Percentiles rank a stretch among this genome's conserved stretches.
phyloP scores from a whole-genome alignment of 2,888 invertebrate genomes.

The Dione juno region DNA sequence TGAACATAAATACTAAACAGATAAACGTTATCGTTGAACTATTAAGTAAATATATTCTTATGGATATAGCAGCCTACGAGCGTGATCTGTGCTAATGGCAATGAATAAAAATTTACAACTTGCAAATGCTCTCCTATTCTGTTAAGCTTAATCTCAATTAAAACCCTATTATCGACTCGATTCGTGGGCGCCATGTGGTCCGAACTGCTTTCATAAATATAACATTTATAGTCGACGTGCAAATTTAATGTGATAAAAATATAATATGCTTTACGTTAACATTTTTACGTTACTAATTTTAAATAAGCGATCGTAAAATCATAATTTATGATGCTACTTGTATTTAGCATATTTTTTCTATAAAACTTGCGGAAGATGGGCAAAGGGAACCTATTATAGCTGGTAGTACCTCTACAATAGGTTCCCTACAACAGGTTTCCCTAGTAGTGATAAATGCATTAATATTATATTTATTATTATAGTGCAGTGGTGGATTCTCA shows the following conservation, averaged over 20 bases:
- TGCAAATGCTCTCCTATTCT: constrained; percentile 68
- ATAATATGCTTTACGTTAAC: not conserved
- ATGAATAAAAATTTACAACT: constrained; percentile 72
- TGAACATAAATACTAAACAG: constrained; percentile 6
- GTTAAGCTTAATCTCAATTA: constrained; percentile 75
- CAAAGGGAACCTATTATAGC: too few species aligned
- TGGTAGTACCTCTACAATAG: too few species aligned
- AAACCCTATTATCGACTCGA: constrained; percentile 71
- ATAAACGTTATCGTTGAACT: not conserved
- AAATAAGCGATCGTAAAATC: not conserved
- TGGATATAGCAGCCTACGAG: constrained; percentile 35
- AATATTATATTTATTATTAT: too few species aligned
- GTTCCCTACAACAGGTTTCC: too few species aligned
- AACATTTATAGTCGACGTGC: constrained; percentile 35
- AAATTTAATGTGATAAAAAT: constrained; percentile 32
- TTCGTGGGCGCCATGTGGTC: constrained; percentile 56
- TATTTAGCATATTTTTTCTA: too few species aligned
- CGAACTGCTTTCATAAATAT: constrained; percentile 40
- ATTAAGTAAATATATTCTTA: constrained; percentile 38
- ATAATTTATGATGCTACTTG: not conserved
- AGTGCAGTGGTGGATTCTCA: too few species aligned
- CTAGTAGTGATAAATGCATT: too few species aligned
- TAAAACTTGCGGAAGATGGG: too few species aligned
- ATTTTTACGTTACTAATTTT: constrained; percentile 3
- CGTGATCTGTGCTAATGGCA: constrained; percentile 57